Evolutionary conservation across 2,888 invertebrate species (phyloP), one percentile per base, ranked within the genome.

Genomic region (Pelosia muscerda): DNA sequence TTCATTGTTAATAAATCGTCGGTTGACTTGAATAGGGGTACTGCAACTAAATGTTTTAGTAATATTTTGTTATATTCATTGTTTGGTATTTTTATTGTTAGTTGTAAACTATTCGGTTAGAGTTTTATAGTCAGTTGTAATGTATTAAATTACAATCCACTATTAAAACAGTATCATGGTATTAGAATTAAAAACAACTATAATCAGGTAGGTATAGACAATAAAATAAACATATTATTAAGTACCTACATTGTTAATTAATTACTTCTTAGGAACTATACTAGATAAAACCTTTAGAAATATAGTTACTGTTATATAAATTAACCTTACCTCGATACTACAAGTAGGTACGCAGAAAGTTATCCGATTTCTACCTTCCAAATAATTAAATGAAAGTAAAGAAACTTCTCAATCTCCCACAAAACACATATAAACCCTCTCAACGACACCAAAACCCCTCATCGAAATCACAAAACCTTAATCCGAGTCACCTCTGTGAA

Each of bases 1-100:
- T 88, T 90, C 87, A 92, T 90, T 89, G 90, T 89, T 89, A 87
- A 86, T 88, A 88, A 90, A 92, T 90, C 89, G 88, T 75, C 75
- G 82, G 82, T 87, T 82, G 79, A 80, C 63, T 71, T 82, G 85
- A 28, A 66, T 62, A 68, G 81, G 68, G 63, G 53, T 23, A 65
- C 22, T 54, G 26, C 6, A 68, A 34, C 49, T 13, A n/a, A 23
- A 60, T 56, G 13, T 42, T 54, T 53, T 58, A 59, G 61, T 55
- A 53, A 28, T 54, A 26, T 56, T 26, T 31, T 63, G 25, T 25
- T 56, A 8, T 55, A 38, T 31, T 22, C 15, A 49, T 42, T 22
- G 15, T 58, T 49, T 34, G 11, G 23, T 54, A 42, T 19, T 42
- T 25, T 10, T 25, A 42, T 26, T 42, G 25, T 31, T 25, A 19